Conservation (phyloP, 2,888 invertebrate genomes). For the Octonoba sinensis region DNA sequence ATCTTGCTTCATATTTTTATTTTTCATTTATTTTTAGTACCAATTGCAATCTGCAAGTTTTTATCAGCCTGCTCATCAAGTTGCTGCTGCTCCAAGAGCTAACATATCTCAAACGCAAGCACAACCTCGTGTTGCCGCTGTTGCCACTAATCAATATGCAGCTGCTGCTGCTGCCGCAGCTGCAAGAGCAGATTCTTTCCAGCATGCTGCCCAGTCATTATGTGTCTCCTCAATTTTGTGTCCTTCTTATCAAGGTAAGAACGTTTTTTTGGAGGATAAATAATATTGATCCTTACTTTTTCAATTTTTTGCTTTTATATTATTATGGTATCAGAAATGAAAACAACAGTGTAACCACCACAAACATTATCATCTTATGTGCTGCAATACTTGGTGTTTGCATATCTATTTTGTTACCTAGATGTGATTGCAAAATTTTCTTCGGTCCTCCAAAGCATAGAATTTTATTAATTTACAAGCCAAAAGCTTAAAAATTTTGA, state of each 20-base stretch:
- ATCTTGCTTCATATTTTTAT: too few relatives aligned
- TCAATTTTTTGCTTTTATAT: too few relatives aligned
- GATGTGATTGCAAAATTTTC: too few relatives aligned
- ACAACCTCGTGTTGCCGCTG: slow-evolving; percentile 68
- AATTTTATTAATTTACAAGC: too few relatives aligned
- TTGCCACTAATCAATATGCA: slow-evolving; percentile 69
- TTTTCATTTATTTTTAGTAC: slow-evolving; percentile 75
- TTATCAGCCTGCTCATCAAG: slow-evolving; percentile 69
- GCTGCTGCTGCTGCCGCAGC: slow-evolving; percentile 71
- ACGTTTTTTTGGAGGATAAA: neutral
- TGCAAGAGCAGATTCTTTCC: slow-evolving; percentile 82
- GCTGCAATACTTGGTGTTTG: too few relatives aligned
- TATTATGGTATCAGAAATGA: too few relatives aligned
- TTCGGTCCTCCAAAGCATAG: too few relatives aligned
- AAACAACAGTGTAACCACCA: too few relatives aligned
- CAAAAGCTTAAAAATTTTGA: too few relatives aligned
- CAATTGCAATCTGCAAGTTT: slow-evolving; percentile 78
- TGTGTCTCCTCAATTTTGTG: slow-evolving; percentile 94
- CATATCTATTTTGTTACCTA: too few relatives aligned
- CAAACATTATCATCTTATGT: too few relatives aligned
- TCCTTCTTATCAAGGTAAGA: slow-evolving; percentile 82
- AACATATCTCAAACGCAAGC: slow-evolving; percentile 66
- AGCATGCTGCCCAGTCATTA: slow-evolving; percentile 76
- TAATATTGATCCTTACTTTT: neutral
- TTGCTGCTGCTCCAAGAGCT: slow-evolving; percentile 67